These are phyloP conservation scores for Sebastes minor DNA, from an alignment of 2,797 vertebrate genomes.

Conservation along the genomic window DNA sequence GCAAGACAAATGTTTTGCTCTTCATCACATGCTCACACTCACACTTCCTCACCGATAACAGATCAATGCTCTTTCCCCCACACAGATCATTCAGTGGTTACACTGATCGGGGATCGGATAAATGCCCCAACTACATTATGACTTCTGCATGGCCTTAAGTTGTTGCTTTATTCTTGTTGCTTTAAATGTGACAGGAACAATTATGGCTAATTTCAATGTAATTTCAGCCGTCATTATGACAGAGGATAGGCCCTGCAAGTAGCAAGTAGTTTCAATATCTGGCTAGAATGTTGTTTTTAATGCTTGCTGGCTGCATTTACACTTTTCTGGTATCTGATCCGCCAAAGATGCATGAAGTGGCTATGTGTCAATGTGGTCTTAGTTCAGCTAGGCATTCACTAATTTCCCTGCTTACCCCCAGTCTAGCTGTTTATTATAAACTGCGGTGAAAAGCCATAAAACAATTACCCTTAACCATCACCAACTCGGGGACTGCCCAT, in stretches of 20 bases:
- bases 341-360: not conserved
- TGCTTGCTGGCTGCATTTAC: not conserved
- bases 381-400: not conserved
- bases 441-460: not conserved
- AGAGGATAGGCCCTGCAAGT: not conserved
- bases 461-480: not conserved
- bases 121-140: not conserved
- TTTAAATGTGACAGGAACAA: slow-evolving; percentile 31
- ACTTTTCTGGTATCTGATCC: not conserved
- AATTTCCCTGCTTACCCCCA: not conserved
- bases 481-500: no score
- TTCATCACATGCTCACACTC: not conserved
- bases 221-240: slow-evolving; percentile 3
- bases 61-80: not conserved
- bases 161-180: slow-evolving; percentile 9
- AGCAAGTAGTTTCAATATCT: not conserved
- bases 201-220: slow-evolving; percentile 16
- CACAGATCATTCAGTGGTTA: not conserved
- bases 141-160: slow-evolving; percentile 1
- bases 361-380: not conserved
- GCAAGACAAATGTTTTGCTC: not conserved
- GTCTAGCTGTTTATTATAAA: not conserved
- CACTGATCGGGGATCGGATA: slow-evolving; percentile 8
- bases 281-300: not conserved
- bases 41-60: not conserved